These are phyloP conservation scores for Mesembrinibis cayennensis DNA, from an alignment of 2,113 vertebrate genomes.

Conservation along the genomic window DNA sequence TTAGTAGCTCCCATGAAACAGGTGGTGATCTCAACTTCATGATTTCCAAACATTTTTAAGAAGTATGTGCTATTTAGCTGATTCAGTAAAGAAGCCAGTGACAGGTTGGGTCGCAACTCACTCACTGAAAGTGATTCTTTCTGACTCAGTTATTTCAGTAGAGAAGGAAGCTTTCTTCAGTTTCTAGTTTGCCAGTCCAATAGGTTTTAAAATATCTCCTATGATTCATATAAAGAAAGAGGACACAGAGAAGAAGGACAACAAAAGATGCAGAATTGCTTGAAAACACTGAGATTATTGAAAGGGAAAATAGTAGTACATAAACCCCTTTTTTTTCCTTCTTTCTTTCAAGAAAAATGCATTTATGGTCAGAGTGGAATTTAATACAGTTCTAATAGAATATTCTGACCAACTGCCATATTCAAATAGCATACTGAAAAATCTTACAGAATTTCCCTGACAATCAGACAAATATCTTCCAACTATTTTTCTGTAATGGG, in stretches of 20 bases:
- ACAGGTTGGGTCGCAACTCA: background rate
- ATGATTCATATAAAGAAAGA: background rate
- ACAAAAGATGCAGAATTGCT: background rate
- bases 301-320: background rate
- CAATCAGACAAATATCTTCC: background rate
- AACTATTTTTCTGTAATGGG: background rate
- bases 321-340: fast-evolving
- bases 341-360: background rate
- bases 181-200: background rate
- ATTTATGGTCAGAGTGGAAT: background rate
- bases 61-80: background rate
- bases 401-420: background rate
- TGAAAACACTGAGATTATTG: background rate
- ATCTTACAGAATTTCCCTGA: background rate
- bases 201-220: background rate
- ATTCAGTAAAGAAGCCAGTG: background rate
- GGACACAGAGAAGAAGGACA: background rate
- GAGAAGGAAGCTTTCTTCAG: background rate
- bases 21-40: background rate
- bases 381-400: background rate
- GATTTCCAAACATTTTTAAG: background rate
- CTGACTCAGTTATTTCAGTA: background rate
- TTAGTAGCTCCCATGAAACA: background rate
- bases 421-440: background rate
- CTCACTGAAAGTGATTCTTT: background rate